Evolutionary conservation across 1,140 invertebrate species (phyloP).

Genomic region (Cydia amplana): DNA sequence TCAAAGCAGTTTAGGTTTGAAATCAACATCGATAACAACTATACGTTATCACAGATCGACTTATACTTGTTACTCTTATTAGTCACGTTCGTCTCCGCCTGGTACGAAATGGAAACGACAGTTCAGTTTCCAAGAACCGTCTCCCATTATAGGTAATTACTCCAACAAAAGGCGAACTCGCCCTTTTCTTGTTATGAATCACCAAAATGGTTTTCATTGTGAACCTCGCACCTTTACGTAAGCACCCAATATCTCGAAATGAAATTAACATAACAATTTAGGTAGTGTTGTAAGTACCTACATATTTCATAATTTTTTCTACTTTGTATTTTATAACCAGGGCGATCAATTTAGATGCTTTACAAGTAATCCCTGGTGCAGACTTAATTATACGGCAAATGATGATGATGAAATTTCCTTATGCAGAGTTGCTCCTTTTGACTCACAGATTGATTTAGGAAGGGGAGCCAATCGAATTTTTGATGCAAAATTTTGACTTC

Average conservation of each 20-base stretch:
- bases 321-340: neutral
- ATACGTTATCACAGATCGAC: too few species aligned
- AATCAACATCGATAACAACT: neutral
- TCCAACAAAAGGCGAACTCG: constrained; percentile 36
- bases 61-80: too few species aligned
- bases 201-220: constrained; percentile 28
- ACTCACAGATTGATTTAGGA: too few species aligned
- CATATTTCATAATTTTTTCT: neutral
- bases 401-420: too few species aligned
- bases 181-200: constrained; percentile 39
- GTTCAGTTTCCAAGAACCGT: constrained; percentile 31
- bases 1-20: neutral
- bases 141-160: constrained; percentile 44
- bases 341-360: too few species aligned
- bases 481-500: too few species aligned
- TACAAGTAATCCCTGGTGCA: too few species aligned
- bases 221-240: constrained; percentile 24
- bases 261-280: constrained; percentile 15
- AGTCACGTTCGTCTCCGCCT: neutral
- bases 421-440: too few species aligned
- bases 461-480: too few species aligned
- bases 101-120: neutral
- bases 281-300: neutral
- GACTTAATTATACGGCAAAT: too few species aligned
- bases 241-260: constrained; percentile 18